Base-by-base conservation (phyloP, 2,888 invertebrate genomes). In the Trissolcus brochymenae region DNA sequence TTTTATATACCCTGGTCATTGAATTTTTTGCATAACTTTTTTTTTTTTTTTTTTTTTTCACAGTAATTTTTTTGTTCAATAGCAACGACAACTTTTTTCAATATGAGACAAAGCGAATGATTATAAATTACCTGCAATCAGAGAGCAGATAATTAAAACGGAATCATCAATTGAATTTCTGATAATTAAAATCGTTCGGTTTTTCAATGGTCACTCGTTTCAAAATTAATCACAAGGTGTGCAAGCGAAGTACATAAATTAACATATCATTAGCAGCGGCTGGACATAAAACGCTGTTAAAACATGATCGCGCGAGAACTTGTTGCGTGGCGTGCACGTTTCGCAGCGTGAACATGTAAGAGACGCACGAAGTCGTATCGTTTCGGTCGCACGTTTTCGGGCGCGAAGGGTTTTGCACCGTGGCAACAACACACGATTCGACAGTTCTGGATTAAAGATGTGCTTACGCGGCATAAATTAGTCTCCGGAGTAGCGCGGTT, bases 401-500 rank as follows among this genome's bases (percentile, higher is more conserved):
- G 35, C 51, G 46, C 46, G 17, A 53, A 29, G 29, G 25, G 29
- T 35, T 62, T 59, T 17, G 53, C 59, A 53, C 35, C 53, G 59
- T 60, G 54, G 60, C 56, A 64, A 64, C n/a, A n/a, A n/a, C n/a
- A 75, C 75, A 64, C 68, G 68, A 35, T 75, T 75, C 65, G 75
- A 75, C 70, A 75, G 68, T 65, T 41, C 41, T 50, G 43, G 68
- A 65, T 75, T 70, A 70, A 65, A 70, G 64, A 75, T 62, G 68
- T 65, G 64, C 70, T 65, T 70, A 75, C 51, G 65, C 19, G 35
- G 75, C 75, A 75, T 75, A 75, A 75, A 75, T 75, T 75, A 75
- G 70, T 75, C 50, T 64, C 65, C n/a, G 68, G 60, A 64, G 65
- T 46, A 59, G 73, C 65, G 66, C 62, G 64, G 66, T 61, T 66